Evolutionary conservation across 2,113 vertebrate genomes (phyloP).

Genomic region (Apaloderma vittatum): DNA sequence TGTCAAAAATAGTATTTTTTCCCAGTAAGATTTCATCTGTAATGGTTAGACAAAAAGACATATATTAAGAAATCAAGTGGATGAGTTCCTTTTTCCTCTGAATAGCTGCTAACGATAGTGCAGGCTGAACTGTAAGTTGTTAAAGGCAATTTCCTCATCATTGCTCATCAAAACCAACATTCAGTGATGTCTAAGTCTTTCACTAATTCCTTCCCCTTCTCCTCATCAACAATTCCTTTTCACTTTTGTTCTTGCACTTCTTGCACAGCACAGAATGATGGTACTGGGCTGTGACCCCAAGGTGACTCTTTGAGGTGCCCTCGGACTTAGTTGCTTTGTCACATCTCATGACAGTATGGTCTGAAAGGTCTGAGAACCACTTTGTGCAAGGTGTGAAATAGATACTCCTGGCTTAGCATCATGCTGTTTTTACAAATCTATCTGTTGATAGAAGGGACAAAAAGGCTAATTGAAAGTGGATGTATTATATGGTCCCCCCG

Average conservation of each 20-base stretch:
- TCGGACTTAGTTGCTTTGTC: not conserved
- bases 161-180: not conserved
- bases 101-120: not conserved
- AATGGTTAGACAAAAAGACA: not conserved
- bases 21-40: not conserved
- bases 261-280: not conserved
- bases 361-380: not conserved
- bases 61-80: not conserved
- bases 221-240: not conserved
- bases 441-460: not conserved
- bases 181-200: not conserved
- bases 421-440: not conserved
- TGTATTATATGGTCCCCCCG: not conserved
- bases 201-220: not conserved
- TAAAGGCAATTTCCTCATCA: not conserved
- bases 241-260: not conserved
- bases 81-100: not conserved
- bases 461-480: not conserved
- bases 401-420: not conserved
- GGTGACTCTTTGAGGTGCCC: not conserved
- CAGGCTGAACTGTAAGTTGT: not conserved
- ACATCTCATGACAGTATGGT: fast-evolving
- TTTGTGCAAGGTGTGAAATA: not conserved
- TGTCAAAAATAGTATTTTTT: not conserved
- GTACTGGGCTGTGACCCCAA: not conserved